Conservation (phyloP, 2,113 vertebrate genomes). For the Parus major region DNA sequence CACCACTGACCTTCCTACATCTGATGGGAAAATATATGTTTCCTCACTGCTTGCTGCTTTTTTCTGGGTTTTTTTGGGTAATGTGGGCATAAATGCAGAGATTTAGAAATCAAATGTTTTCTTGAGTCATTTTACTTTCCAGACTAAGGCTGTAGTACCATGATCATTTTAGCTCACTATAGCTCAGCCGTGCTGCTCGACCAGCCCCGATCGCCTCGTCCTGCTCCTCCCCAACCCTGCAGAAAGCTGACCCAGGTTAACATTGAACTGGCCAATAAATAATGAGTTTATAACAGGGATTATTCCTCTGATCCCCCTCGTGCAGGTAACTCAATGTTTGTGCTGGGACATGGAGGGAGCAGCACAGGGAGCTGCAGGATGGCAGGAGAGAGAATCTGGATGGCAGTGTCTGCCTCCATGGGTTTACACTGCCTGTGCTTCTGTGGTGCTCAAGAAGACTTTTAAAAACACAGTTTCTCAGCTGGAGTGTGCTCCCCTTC, state of each 20-base stretch:
- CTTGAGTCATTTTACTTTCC: neutral
- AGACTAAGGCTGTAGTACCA: neutral
- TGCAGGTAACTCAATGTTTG: neutral
- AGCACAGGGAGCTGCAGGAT: neutral
- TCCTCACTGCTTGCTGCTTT: neutral
- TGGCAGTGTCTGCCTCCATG: neutral
- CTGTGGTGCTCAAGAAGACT: neutral
- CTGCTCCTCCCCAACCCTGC: neutral
- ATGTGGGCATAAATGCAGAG: neutral
- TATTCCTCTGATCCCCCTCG: neutral
- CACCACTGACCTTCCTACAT: neutral
- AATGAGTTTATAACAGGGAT: neutral
- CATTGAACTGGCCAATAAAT: neutral
- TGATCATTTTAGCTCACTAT: neutral
- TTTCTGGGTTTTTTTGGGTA: neutral
- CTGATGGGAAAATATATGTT: neutral
- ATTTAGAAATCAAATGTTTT: neutral
- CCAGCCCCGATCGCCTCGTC: rapidly evolving
- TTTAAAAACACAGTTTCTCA: neutral
- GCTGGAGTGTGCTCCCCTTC: neutral
- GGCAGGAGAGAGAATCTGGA: neutral
- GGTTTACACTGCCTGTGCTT: neutral
- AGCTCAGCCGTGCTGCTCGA: neutral
- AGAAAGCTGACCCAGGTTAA: neutral
- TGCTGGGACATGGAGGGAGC: neutral